phyloP scores from a whole-genome alignment of 2,797 vertebrate species.

The Naso thynnoides region DNA sequence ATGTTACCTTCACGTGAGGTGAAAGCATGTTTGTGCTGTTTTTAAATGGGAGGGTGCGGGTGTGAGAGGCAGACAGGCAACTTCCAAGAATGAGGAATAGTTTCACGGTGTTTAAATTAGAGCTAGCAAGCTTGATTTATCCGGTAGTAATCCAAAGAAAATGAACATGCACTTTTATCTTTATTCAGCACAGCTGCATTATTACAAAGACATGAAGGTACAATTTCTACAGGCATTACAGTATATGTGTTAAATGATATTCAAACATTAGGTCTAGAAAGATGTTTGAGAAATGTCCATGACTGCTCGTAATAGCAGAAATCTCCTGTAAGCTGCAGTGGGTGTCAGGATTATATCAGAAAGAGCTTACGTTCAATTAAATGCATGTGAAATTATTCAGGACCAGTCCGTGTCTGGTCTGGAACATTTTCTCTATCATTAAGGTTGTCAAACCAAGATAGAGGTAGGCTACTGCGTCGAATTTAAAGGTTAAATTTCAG shows the following conservation, averaged over 20 bases:
- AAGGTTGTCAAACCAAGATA: not conserved
- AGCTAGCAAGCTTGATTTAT: slow-evolving; percentile 6
- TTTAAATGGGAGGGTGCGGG: not conserved
- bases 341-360: slow-evolving; percentile 9
- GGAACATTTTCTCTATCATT: slow-evolving; percentile 1
- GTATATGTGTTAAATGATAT: not conserved
- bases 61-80: not conserved
- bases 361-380: not conserved
- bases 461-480: not conserved
- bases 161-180: not conserved
- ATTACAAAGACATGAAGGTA: not conserved
- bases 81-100: not conserved
- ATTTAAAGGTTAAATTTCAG: slow-evolving; percentile 10
- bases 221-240: not conserved
- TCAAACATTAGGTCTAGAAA: not conserved
- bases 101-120: slow-evolving; percentile 2
- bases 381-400: not conserved
- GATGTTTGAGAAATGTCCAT: not conserved
- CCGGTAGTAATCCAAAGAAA: not conserved
- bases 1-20: not conserved
- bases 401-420: slow-evolving; percentile 6
- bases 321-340: not conserved
- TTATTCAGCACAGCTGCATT: not conserved
- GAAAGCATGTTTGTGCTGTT: not conserved
- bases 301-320: not conserved